Conservation (phyloP, 2,797 vertebrate genomes). For the Lepilemur ruficaudatus region DNA sequence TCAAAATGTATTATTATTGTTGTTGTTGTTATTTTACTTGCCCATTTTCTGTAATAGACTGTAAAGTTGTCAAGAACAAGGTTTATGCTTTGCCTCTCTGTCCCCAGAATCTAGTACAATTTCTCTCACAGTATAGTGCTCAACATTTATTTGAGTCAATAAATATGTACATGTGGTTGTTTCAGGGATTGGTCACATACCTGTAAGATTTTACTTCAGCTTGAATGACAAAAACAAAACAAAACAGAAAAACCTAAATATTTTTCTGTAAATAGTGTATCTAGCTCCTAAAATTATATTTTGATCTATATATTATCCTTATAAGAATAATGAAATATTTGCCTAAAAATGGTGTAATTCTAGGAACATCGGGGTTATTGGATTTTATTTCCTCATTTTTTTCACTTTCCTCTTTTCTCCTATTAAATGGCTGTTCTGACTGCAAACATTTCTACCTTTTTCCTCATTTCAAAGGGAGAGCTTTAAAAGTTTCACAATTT, state of each 20-base stretch:
- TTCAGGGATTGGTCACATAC: background rate
- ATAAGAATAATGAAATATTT: background rate
- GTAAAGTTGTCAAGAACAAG: background rate
- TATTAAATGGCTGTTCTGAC: background rate
- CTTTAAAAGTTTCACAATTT: background rate
- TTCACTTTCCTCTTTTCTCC: background rate
- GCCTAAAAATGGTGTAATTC: background rate
- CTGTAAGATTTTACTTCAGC: background rate
- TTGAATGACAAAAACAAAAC: background rate
- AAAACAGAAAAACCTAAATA: background rate
- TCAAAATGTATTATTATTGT: background rate
- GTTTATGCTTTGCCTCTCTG: background rate
- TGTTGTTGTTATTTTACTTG: background rate
- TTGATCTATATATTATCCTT: background rate
- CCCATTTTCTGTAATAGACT: background rate
- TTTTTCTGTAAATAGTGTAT: background rate
- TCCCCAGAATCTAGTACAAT: background rate
- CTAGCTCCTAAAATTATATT: background rate
- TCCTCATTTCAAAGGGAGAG: background rate
- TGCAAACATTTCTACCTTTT: background rate
- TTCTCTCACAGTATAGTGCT: background rate
- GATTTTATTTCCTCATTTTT: background rate
- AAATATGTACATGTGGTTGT: background rate
- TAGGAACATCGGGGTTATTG: background rate
- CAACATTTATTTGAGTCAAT: background rate